These are phyloP conservation scores for Chrysopilus asiliformis DNA, from an alignment of 2,888 invertebrate genomes.

Conservation along the genomic window DNA sequence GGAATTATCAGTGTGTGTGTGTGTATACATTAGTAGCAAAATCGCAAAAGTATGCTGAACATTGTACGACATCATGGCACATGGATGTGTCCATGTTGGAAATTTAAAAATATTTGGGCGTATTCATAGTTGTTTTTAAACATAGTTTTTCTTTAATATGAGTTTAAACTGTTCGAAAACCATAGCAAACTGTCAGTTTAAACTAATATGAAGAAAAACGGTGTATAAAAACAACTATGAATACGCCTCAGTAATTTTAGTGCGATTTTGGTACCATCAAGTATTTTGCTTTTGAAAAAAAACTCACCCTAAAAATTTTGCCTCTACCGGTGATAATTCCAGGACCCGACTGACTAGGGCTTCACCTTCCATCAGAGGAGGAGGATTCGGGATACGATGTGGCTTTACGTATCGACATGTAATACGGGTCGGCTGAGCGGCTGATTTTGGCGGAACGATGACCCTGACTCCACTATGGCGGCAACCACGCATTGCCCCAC, in stretches of 20 bases:
- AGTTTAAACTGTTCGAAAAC: too few relatives aligned
- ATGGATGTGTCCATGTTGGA: too few relatives aligned
- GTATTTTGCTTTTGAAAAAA: too few relatives aligned
- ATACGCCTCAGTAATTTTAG: too few relatives aligned
- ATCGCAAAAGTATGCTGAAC: conserved; percentile 98
- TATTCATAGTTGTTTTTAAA: too few relatives aligned
- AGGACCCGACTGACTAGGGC: conserved; percentile 88
- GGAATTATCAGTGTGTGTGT: too few relatives aligned
- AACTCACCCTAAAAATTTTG: conserved; percentile 93
- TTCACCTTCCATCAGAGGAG: conserved; percentile 96
- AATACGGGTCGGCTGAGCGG: conserved; percentile 88
- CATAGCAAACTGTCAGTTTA: not conserved
- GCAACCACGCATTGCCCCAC: conserved; percentile 98
- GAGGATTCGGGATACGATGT: conserved; percentile 56
- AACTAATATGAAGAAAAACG: not conserved
- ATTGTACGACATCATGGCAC: conserved; percentile 87
- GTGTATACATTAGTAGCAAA: too few relatives aligned
- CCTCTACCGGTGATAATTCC: conserved; percentile 91
- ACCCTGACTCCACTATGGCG: conserved; percentile 94
- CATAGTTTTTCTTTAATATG: too few relatives aligned
- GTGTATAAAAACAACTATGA: conserved; percentile 6
- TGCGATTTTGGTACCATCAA: too few relatives aligned
- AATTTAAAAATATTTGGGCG: too few relatives aligned
- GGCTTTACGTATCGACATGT: conserved; percentile 85
- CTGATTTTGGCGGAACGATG: conserved; percentile 92